Percentiles rank a stretch among this genome's conserved stretches.
These are phyloP conservation scores for Erynnis tages DNA, from an alignment of 2,888 invertebrate genomes.

Conservation along the genomic window DNA sequence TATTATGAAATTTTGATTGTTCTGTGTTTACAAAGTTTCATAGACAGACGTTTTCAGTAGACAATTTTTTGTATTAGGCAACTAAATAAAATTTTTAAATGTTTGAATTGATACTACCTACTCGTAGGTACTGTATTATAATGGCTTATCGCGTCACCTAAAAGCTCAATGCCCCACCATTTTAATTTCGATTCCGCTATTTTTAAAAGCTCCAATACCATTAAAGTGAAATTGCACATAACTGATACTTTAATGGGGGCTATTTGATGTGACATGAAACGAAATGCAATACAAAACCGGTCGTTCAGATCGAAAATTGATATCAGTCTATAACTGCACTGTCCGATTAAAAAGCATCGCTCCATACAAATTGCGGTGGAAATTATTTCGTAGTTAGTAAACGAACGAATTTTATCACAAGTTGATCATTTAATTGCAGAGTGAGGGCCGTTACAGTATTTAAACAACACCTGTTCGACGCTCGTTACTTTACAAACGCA, in stretches of 20 bases:
- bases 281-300: conserved; percentile 9
- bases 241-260: neutral
- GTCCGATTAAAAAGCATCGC: neutral
- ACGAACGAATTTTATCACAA: conserved; percentile 1
- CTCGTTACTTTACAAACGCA: too few relatives aligned
- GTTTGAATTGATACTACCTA: too few relatives aligned
- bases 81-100: too few relatives aligned
- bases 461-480: conserved; percentile 10
- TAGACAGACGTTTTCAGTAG: too few relatives aligned
- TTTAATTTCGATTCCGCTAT: neutral
- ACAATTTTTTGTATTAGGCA: too few relatives aligned
- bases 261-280: conserved; percentile 5
- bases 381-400: neutral
- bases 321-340: neutral
- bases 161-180: too few relatives aligned
- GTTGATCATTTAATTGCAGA: conserved; percentile 1
- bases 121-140: too few relatives aligned
- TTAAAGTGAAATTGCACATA: conserved; percentile 5
- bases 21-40: too few relatives aligned
- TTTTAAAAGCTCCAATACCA: neutral
- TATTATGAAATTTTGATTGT: too few relatives aligned
- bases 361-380: neutral
- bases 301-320: neutral
- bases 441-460: conserved; percentile 4
- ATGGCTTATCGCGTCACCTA: too few relatives aligned